Evolutionary conservation across 2,888 invertebrate genomes (phyloP).

Genomic region (Megaustenia siamemsis): DNA sequence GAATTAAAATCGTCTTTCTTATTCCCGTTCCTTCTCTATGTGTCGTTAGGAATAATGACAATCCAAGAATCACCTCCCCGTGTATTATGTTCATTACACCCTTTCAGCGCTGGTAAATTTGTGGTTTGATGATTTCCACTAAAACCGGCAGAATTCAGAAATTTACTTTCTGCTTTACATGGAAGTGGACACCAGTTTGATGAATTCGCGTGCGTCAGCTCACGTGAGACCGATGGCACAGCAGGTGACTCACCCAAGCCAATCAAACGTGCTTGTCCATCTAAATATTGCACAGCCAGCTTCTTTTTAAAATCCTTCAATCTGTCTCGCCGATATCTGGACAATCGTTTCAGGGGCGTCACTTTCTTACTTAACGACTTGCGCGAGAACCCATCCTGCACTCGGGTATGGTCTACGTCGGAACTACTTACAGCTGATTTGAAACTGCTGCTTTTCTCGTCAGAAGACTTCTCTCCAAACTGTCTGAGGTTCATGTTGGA

Average conservation of each 20-base stretch:
- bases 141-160: neutral
- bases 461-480: neutral
- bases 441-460: constrained; percentile 34
- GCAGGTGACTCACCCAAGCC: neutral
- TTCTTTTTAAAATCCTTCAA: neutral
- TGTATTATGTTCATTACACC: constrained; percentile 15
- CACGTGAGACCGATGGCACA: neutral
- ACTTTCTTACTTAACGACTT: neutral
- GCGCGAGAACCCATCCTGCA: neutral
- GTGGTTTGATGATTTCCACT: neutral
- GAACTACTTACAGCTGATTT: constrained; percentile 9
- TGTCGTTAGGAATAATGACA: constrained; percentile 13
- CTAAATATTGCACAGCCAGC: neutral
- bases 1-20: too few species aligned
- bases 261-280: constrained; percentile 5
- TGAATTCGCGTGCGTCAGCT: neutral
- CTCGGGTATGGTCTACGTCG: neutral
- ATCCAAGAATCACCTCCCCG: constrained; percentile 32
- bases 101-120: neutral
- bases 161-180: neutral
- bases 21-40: neutral
- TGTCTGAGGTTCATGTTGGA: neutral
- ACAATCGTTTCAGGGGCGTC: neutral
- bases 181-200: neutral
- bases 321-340: neutral